These are phyloP conservation scores for Hydraecia micacea DNA, from an alignment of 2,888 invertebrate species.

Conservation along the genomic window DNA sequence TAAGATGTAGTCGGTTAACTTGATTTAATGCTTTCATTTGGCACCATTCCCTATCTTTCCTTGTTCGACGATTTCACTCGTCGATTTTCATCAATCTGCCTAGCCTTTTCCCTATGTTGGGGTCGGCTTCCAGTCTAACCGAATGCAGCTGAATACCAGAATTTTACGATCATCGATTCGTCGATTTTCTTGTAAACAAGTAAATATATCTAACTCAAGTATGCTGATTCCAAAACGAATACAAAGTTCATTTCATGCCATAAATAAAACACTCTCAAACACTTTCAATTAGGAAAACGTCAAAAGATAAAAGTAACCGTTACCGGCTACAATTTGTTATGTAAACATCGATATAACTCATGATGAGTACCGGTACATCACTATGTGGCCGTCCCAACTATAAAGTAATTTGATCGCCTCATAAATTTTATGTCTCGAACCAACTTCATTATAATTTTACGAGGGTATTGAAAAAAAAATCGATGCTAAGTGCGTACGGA, in stretches of 20 bases:
- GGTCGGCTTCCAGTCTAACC: background rate
- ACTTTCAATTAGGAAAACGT: constrained; percentile 43
- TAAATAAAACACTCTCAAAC: constrained; percentile 17
- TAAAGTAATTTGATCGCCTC: constrained; percentile 72
- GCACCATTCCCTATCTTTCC: background rate
- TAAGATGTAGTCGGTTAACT: too few relatives aligned
- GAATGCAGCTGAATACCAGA: background rate
- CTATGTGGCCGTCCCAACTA: constrained; percentile 52
- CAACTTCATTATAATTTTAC: constrained; percentile 62
- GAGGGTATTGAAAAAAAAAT: constrained; percentile 54
- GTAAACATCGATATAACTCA: constrained; percentile 58
- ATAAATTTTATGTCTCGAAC: constrained; percentile 66
- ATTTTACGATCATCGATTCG: background rate
- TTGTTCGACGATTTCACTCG: background rate
- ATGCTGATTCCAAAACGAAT: background rate
- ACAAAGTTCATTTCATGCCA: background rate
- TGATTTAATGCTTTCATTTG: background rate
- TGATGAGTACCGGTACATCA: constrained; percentile 53
- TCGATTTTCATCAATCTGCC: background rate
- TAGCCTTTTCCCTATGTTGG: background rate
- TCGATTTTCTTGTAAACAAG: background rate
- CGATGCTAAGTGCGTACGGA: constrained; percentile 32
- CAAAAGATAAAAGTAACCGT: constrained; percentile 37
- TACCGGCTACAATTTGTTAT: constrained; percentile 52
- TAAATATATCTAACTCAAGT: background rate